Evolutionary conservation across 1,140 invertebrate genomes (phyloP).

Genomic region (Lordiphosa clarofinis): DNA sequence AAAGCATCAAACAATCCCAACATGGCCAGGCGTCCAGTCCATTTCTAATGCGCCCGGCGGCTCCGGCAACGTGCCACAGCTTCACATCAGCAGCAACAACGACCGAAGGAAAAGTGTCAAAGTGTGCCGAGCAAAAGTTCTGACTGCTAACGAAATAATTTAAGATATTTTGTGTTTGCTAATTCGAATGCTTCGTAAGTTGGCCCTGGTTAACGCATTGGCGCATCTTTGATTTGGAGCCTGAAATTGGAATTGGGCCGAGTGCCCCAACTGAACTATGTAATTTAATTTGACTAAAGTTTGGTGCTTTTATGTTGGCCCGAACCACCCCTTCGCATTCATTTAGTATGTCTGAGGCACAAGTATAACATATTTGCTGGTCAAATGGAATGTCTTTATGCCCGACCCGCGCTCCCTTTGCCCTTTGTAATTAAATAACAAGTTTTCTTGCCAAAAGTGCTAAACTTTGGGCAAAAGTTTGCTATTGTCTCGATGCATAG

Average conservation of each 20-base stretch:
- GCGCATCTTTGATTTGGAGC: constrained; percentile 71
- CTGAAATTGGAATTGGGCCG: constrained; percentile 14
- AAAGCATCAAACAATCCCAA: constrained; percentile 74
- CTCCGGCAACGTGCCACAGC: constrained; percentile 37
- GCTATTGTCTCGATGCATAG: constrained; percentile 2
- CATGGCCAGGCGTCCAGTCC: constrained; percentile 38
- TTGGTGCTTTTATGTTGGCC: constrained; percentile 46
- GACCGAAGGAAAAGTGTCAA: constrained; percentile 67
- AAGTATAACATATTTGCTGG: constrained; percentile 17
- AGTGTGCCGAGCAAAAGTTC: constrained; percentile 64
- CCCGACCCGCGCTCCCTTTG: constrained; percentile 3
- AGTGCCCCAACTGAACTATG: constrained; percentile 50
- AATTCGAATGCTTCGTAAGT: constrained; percentile 67
- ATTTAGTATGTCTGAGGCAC: no score
- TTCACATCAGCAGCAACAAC: constrained; percentile 16
- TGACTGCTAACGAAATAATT: constrained; percentile 67
- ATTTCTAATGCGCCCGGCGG: constrained; percentile 61
- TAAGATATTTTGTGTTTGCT: constrained; percentile 76
- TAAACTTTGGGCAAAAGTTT: constrained; percentile 26
- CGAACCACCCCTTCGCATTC: background rate
- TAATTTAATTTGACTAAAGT: constrained; percentile 77
- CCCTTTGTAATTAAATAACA: constrained; percentile 56
- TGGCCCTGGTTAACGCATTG: constrained; percentile 51
- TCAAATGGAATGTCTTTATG: constrained; percentile 53
- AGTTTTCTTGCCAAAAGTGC: constrained; percentile 31